Conservation (phyloP, 2,113 vertebrate species). For the Ceratotherium simum region DNA sequence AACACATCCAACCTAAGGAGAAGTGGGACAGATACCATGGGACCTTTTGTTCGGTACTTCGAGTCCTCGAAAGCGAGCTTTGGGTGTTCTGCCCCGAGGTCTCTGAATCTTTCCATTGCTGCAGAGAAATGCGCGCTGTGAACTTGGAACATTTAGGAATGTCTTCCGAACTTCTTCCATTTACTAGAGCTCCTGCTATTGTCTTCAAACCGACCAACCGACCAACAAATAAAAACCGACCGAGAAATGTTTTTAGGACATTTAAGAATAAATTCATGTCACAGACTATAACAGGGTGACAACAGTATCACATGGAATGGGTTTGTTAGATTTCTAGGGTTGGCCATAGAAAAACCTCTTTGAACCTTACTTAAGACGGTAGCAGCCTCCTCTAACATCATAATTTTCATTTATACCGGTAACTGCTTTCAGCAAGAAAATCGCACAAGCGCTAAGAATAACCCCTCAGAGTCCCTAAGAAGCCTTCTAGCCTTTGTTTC, state of each 20-base stretch:
- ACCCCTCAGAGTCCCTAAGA: background rate
- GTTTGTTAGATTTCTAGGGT: background rate
- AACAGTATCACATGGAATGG: background rate
- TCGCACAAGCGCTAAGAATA: background rate
- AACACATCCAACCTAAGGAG: background rate
- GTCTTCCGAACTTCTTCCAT: conserved; percentile 47
- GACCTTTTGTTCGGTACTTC: conserved; percentile 77
- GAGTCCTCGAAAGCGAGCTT: conserved; percentile 64
- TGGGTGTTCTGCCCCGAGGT: background rate
- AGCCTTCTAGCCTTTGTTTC: conserved; percentile 52
- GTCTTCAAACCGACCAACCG: conserved; percentile 15
- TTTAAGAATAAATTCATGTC: background rate
- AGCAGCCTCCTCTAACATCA: background rate
- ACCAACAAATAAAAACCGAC: background rate
- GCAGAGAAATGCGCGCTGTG: background rate
- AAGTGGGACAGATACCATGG: conserved; percentile 74
- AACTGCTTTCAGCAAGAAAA: background rate
- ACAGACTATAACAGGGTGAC: background rate
- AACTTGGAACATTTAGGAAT: background rate
- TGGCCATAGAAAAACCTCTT: background rate
- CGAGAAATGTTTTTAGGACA: conserved; percentile 18
- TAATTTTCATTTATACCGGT: conserved; percentile 36
- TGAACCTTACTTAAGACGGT: background rate
- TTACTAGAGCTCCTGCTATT: background rate
- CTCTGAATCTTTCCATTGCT: background rate